Percentiles rank a stretch among this genome's conserved stretches.
These are phyloP conservation scores for Heliopora coerulea DNA, from an alignment of 92 coral and sea anemone genomes.

Conservation along the genomic window DNA sequence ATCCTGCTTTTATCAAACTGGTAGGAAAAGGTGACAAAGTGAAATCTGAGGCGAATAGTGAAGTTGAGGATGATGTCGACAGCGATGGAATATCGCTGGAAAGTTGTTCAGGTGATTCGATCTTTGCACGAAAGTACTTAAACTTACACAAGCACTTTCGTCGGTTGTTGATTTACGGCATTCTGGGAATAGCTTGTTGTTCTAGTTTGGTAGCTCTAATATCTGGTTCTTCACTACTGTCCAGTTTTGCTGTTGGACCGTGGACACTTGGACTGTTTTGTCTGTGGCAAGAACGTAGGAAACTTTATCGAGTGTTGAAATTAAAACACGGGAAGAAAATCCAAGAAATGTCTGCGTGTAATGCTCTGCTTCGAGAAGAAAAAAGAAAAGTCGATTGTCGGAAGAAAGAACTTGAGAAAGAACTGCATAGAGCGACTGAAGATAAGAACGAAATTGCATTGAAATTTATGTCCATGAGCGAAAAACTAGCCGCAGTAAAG, in stretches of 20 bases:
- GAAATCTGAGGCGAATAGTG: background rate
- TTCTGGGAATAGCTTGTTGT: background rate
- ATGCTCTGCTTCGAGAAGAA: conserved; percentile 56
- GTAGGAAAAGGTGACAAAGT: conserved; percentile 50
- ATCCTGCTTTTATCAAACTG: conserved; percentile 47
- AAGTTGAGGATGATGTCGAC: background rate
- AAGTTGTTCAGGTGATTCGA: conserved; percentile 12
- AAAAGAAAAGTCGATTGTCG: conserved; percentile 61
- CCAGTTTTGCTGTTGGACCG: conserved; percentile 16
- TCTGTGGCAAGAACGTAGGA: conserved; percentile 53
- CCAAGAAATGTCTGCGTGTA: conserved; percentile 64
- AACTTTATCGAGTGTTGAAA: conserved; percentile 69
- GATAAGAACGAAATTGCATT: conserved; percentile 61
- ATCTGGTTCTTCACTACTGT: background rate
- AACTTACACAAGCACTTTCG: conserved; percentile 1
- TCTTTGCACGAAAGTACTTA: conserved; percentile 4
- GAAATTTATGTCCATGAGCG: conserved; percentile 54
- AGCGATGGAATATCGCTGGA: conserved; percentile 2
- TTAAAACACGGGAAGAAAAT: conserved; percentile 62
- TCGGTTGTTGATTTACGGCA: background rate
- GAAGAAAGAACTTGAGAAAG: conserved; percentile 55
- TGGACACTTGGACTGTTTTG: conserved; percentile 28
- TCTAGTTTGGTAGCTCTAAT: background rate
- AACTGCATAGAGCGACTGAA: conserved; percentile 46
- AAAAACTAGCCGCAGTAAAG: conserved; percentile 57